Percentiles rank a stretch among this genome's conserved stretches.
Evolutionary conservation across 2,113 vertebrate genomes (phyloP).

Genomic region (Chrysochloris asiatica): DNA sequence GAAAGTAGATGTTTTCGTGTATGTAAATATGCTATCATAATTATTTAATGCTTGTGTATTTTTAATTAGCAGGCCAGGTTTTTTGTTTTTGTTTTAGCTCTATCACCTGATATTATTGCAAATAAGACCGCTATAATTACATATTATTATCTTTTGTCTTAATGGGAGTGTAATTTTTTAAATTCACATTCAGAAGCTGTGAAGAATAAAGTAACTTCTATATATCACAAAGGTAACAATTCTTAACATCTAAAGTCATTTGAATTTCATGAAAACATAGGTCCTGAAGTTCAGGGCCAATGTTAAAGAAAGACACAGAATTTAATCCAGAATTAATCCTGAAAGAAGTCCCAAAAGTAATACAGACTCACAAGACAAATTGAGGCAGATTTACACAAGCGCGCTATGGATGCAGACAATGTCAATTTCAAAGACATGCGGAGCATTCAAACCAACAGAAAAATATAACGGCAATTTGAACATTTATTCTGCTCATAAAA

Average conservation of each 20-base stretch:
- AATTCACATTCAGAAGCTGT: conserved; percentile 24
- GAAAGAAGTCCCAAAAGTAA: too few species aligned
- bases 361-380: not conserved
- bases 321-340: not conserved
- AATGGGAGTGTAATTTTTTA: not conserved
- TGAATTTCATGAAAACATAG: not conserved
- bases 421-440: not conserved
- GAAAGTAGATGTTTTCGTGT: not conserved
- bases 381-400: not conserved
- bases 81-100: not conserved
- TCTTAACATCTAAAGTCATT: not conserved
- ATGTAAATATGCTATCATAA: not conserved
- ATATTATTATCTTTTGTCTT: not conserved
- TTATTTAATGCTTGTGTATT: not conserved
- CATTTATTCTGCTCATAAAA: not conserved
- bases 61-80: not conserved
- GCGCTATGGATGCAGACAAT: not conserved
- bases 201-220: not conserved
- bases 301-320: not conserved
- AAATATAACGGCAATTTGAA: not conserved
- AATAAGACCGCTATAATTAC: not conserved
- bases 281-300: not conserved
- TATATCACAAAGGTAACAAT: not conserved
- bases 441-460: not conserved
- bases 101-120: not conserved